Conservation (phyloP, 64 coral and sea anemone species). For the Stichodactyla mertensii region DNA sequence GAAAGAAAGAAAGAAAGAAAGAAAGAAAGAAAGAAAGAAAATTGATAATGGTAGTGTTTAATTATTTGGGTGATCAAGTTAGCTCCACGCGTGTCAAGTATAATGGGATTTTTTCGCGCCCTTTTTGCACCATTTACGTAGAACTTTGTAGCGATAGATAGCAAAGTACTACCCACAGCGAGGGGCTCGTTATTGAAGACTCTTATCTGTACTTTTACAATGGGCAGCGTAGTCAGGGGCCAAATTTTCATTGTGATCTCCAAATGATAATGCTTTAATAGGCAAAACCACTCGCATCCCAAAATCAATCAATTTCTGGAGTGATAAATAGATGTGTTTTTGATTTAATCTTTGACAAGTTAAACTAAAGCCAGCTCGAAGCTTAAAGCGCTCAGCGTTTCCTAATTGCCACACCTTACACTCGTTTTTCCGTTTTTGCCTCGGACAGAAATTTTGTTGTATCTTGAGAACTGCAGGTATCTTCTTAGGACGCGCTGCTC, state of each 20-base stretch:
- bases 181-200: background rate
- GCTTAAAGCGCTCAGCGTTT: background rate
- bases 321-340: background rate
- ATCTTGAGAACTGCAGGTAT: background rate
- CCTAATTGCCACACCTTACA: background rate
- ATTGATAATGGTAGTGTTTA: background rate
- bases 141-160: background rate
- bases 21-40: too few species aligned
- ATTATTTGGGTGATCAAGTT: background rate
- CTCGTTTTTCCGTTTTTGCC: background rate
- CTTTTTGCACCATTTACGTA: background rate
- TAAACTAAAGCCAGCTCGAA: background rate
- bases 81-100: too few species aligned
- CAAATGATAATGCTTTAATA: constrained; percentile 21
- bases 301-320: background rate
- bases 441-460: background rate
- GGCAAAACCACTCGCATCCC: background rate
- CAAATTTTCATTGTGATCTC: background rate
- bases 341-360: background rate
- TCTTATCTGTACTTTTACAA: constrained; percentile 10
- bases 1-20: too few species aligned
- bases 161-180: constrained; percentile 9
- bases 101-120: background rate
- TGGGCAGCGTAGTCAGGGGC: background rate
- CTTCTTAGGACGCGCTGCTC: background rate